Base-by-base conservation (phyloP, 2,888 invertebrate species). In the Biston betularia region DNA sequence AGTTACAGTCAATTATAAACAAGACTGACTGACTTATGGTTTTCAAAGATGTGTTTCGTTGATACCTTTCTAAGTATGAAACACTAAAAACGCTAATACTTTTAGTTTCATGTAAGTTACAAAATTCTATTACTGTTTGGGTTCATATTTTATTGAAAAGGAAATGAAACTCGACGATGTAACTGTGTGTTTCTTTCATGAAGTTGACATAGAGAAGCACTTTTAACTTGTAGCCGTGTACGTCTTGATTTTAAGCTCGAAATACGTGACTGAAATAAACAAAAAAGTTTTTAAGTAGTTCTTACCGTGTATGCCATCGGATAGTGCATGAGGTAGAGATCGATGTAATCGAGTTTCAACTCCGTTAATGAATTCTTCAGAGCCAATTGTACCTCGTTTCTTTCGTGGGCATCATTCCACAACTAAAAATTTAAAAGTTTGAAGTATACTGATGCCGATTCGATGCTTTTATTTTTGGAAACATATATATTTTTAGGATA, bases 301-400 rank as follows among this genome's bases (percentile, higher is more conserved):
- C 80, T 83, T 74, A 90, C 91, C 79, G 87, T 89, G 80, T 95
- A 97, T 0, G 95, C 96, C 80, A 96, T 94, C 5, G 97, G 97
- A 94, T 96, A 96, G 83, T 98, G 97, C 81, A 98, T 96, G 58
- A 98, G 92, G 85, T 97, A 97, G 9, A 97, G 90, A 86, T 98
- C 97, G 33, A 97, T 89, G 79, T 97, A 97, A n/a, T 96, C 95
- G 60, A 97, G 82, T 12, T 95, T 95, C 50, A 98, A 90, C 72
- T 95, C 92, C 9, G 89, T 79, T 46, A 97, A 81, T 12, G 96
- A 96, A 71, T 94, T 94, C 75, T 94, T 94, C 65, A 97, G 86
- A 3, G 95, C 95, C 9, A 95, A 94, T 61, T 95, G 92, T 10
- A 97, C 97, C 58, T 96, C 88, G 0, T 95, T 94, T 7, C 94